Evolutionary conservation across 1,140 invertebrate species (phyloP).

Genomic region (Lethocerus indicus): DNA sequence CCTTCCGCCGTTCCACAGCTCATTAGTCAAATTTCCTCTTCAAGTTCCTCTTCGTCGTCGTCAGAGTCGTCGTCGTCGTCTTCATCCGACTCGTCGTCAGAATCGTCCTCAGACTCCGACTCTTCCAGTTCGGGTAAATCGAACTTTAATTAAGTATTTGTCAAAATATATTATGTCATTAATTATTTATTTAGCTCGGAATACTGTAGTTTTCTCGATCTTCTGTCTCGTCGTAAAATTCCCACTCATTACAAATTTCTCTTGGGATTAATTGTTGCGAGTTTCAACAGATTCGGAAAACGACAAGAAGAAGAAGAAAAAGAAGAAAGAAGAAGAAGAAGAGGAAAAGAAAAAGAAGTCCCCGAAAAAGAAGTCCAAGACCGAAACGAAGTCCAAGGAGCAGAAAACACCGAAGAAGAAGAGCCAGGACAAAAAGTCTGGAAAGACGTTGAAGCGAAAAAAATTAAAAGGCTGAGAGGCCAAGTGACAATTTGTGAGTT

Average conservation of each 20-base stretch:
- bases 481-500: too few relatives aligned
- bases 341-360: neutral
- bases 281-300: conserved; percentile 11
- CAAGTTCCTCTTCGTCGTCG: conserved; percentile 15
- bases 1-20: conserved; percentile 19
- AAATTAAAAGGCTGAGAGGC: too few relatives aligned
- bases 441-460: neutral
- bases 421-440: neutral
- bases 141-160: too few relatives aligned
- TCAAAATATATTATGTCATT: too few relatives aligned
- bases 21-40: conserved; percentile 14
- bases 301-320: conserved; percentile 9
- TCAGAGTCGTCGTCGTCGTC: conserved; percentile 4
- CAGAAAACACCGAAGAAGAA: neutral
- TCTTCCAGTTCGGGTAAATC: conserved; percentile 2
- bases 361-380: neutral
- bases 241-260: neutral
- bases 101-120: neutral
- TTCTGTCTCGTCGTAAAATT: neutral
- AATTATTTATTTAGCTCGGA: neutral
- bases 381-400: neutral
- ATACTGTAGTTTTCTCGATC: too few relatives aligned
- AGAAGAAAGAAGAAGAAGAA: conserved; percentile 9
- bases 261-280: conserved; percentile 9
- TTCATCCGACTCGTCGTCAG: neutral